Evolutionary conservation across 2,888 invertebrate species (phyloP).

Genomic region (Eumerus sabulonum): DNA sequence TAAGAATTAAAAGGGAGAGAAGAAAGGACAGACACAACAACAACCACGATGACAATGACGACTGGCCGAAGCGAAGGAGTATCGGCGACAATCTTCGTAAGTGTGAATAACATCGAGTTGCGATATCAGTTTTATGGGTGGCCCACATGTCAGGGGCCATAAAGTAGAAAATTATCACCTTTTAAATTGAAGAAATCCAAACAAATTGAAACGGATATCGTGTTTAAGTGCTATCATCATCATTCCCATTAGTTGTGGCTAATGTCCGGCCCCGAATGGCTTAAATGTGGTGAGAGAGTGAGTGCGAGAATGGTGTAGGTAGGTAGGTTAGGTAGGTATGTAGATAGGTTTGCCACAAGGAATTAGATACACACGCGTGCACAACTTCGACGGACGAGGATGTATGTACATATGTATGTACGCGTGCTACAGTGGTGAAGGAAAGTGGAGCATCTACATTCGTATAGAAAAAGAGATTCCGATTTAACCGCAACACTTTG

Average conservation of each 20-base stretch:
- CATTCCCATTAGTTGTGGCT: conserved; percentile 76
- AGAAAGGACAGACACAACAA: too few species aligned
- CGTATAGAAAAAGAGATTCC: not conserved
- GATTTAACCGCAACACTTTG: too few species aligned
- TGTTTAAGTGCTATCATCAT: conserved; percentile 79
- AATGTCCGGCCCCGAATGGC: conserved; percentile 65
- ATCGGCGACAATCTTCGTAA: conserved; percentile 69
- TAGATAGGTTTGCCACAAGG: conserved; percentile 39
- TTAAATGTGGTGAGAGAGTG: conserved; percentile 43
- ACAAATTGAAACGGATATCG: conserved; percentile 80
- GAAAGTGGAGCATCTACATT: too few species aligned
- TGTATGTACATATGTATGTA: too few species aligned
- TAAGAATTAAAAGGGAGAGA: conserved; percentile 6
- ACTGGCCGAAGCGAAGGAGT: conserved; percentile 60
- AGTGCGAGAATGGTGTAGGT: conserved; percentile 56
- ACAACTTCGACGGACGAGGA: not conserved
- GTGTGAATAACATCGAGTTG: conserved; percentile 69
- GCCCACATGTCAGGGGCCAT: conserved; percentile 79
- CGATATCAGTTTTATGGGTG: conserved; percentile 78
- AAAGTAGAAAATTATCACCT: conserved; percentile 80
- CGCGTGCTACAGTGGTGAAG: conserved; percentile 36
- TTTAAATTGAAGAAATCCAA: conserved; percentile 79
- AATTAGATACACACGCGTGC: conserved; percentile 51
- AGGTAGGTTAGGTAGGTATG: too few species aligned
- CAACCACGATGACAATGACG: conserved; percentile 38